Percentiles rank a stretch among this genome's conserved stretches.
Conservation (phyloP, 2,888 invertebrate species). For the Petrophora chlorosata region DNA sequence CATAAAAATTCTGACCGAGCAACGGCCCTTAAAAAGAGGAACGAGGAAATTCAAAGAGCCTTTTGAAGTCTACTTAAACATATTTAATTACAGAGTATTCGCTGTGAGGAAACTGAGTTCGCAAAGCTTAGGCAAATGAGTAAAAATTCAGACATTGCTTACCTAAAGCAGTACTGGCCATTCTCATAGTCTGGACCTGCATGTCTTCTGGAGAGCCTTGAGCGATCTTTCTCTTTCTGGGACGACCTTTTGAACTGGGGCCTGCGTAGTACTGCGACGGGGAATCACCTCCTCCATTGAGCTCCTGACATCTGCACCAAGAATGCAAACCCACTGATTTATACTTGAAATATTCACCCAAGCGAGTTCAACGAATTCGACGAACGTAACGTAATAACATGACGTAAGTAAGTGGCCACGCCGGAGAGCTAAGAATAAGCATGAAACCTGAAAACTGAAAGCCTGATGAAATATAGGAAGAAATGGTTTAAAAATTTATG, state of each 20-base stretch:
- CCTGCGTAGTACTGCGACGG: slow-evolving; percentile 86
- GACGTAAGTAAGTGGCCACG: too few relatives aligned
- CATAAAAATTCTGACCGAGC: slow-evolving; percentile 33
- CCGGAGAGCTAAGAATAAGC: too few relatives aligned
- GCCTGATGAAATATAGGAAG: too few relatives aligned
- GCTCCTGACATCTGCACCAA: slow-evolving; percentile 67
- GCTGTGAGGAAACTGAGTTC: slow-evolving; percentile 11
- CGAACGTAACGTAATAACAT: too few relatives aligned
- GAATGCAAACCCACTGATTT: too few relatives aligned
- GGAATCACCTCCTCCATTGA: slow-evolving; percentile 83
- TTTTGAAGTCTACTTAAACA: slow-evolving; percentile 4
- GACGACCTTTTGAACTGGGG: slow-evolving; percentile 89
- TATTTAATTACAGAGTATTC: slow-evolving; percentile 16
- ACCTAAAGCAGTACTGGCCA: slow-evolving; percentile 88
- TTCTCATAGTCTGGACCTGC: slow-evolving; percentile 87
- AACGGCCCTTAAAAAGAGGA: slow-evolving; percentile 16
- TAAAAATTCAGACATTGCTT: slow-evolving; percentile 49
- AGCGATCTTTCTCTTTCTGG: slow-evolving; percentile 89
- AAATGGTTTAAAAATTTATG: too few relatives aligned
- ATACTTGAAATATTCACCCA: too few relatives aligned
- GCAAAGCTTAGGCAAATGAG: slow-evolving; percentile 6
- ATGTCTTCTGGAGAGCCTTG: slow-evolving; percentile 85
- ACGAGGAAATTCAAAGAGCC: background rate
- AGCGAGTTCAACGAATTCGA: too few relatives aligned
- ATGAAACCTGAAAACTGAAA: too few relatives aligned